A percentile compares a stretch with the other conserved stretches of the same genome.
Evolutionary conservation across 2,797 vertebrate species (phyloP).

Genomic region (Microctenopoma stevenorrisi): DNA sequence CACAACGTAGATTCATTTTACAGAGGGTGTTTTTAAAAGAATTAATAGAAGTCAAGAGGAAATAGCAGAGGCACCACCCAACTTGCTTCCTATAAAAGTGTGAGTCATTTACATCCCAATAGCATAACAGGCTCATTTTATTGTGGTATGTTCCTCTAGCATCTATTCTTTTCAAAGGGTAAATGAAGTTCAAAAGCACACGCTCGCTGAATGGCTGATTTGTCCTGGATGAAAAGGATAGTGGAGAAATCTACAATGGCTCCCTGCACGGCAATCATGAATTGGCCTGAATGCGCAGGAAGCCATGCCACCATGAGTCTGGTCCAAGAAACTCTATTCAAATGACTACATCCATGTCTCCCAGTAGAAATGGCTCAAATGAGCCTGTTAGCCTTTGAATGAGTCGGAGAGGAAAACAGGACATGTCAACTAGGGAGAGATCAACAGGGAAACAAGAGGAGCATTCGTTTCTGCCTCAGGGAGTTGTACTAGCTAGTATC

Average conservation of each 20-base stretch:
- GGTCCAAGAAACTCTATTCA: slow-evolving; percentile 78
- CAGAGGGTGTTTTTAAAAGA: background rate
- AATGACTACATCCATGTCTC: slow-evolving; percentile 76
- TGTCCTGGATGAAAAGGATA: slow-evolving; percentile 58
- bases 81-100: slow-evolving; percentile 14
- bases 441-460: slow-evolving; percentile 83
- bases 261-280: slow-evolving; percentile 69
- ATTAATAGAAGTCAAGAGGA: background rate
- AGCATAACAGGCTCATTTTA: slow-evolving; percentile 45
- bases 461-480: slow-evolving; percentile 78
- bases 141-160: slow-evolving; percentile 32
- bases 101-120: slow-evolving; percentile 42
- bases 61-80: slow-evolving; percentile 9
- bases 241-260: slow-evolving; percentile 60
- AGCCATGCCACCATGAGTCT: slow-evolving; percentile 76
- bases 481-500: slow-evolving; percentile 72
- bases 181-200: slow-evolving; percentile 66
- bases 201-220: slow-evolving; percentile 62
- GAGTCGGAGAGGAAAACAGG: slow-evolving; percentile 75
- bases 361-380: slow-evolving; percentile 79
- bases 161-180: slow-evolving; percentile 54
- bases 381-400: slow-evolving; percentile 79
- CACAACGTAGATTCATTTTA: background rate
- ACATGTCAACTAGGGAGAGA: slow-evolving; percentile 83
- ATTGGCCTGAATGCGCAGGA: slow-evolving; percentile 74